A percentile compares a stretch with the other conserved stretches of the same genome.
Conservation (phyloP, 1,140 invertebrate species). For the Drosophila nebulosa region DNA sequence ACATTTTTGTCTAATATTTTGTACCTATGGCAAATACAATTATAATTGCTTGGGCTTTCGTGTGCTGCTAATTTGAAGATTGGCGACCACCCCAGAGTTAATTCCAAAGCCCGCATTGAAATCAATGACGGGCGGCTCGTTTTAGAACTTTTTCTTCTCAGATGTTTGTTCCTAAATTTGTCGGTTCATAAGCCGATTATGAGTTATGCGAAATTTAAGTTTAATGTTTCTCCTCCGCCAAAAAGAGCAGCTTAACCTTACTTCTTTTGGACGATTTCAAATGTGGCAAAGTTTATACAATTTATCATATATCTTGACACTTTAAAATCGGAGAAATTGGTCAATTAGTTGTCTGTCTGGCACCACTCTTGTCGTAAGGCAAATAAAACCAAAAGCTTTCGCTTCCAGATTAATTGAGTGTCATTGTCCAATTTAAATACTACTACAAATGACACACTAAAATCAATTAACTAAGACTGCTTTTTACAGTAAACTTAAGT, state of each 20-base stretch:
- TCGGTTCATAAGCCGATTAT: slow-evolving; percentile 31
- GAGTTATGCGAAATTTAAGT: slow-evolving; percentile 1
- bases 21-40: slow-evolving; percentile 54
- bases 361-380: too few relatives aligned
- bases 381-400: slow-evolving; percentile 14
- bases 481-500: slow-evolving; percentile 12
- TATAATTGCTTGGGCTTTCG: slow-evolving; percentile 55
- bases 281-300: not conserved
- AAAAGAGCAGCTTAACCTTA: not conserved
- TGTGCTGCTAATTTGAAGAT: slow-evolving; percentile 44
- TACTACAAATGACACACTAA: slow-evolving; percentile 6
- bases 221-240: not conserved
- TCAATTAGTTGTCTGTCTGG: too few relatives aligned
- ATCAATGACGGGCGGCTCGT: slow-evolving; percentile 14
- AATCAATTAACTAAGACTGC: slow-evolving; percentile 39
- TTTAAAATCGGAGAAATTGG: too few relatives aligned
- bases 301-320: not conserved
- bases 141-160: slow-evolving; percentile 28
- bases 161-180: slow-evolving; percentile 20
- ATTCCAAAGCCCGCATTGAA: slow-evolving; percentile 41
- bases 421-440: not conserved
- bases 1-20: not conserved
- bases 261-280: not conserved
- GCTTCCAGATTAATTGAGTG: slow-evolving; percentile 26
- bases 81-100: slow-evolving; percentile 56